Evolutionary conservation across 2,113 vertebrate genomes (phyloP).

Genomic region (Clarias macrocephalus): DNA sequence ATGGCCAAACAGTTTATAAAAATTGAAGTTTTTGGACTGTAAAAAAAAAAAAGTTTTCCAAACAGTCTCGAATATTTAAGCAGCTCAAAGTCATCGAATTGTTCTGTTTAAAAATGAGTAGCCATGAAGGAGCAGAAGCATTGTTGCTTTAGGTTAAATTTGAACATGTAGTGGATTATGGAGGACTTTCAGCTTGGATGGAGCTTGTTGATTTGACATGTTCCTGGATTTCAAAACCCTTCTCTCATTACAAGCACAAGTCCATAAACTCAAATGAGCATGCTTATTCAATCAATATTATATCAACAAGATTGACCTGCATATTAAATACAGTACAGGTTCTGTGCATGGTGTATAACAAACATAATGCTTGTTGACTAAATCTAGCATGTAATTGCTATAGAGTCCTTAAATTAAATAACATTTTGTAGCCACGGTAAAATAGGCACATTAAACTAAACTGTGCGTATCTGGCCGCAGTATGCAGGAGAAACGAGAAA

Average conservation of each 20-base stretch:
- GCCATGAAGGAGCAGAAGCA: not conserved
- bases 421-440: not conserved
- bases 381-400: not conserved
- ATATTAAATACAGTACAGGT: too few relatives aligned
- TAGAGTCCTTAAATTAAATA: not conserved
- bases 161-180: not conserved
- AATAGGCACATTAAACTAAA: not conserved
- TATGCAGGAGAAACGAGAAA: not conserved
- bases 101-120: not conserved
- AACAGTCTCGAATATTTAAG: not conserved
- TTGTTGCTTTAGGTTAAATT: not conserved
- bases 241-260: not conserved
- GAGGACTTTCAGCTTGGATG: not conserved
- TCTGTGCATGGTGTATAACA: not conserved
- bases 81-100: not conserved
- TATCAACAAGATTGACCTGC: not conserved
- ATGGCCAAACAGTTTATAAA: too few relatives aligned
- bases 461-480: not conserved
- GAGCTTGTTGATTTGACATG: not conserved
- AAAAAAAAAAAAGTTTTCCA: not conserved
- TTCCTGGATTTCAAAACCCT: not conserved
- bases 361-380: not conserved
- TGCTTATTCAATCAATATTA: not conserved
- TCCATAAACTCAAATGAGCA: not conserved
- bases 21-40: too few relatives aligned